Evolutionary conservation across 92 coral and sea anemone species (phyloP).

Genomic region (Meandrina meandrites): DNA sequence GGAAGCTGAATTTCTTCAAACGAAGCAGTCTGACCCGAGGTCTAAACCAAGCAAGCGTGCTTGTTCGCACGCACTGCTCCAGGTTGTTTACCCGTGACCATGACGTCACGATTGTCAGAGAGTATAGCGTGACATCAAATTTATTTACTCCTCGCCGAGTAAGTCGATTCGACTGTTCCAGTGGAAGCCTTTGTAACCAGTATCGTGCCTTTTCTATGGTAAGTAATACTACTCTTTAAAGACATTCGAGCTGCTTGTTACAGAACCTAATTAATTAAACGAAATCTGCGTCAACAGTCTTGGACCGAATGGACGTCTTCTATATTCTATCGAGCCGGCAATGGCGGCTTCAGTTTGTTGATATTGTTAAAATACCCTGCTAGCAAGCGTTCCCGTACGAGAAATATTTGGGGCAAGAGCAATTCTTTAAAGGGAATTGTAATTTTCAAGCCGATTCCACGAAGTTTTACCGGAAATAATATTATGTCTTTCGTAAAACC

Average conservation of each 20-base stretch:
- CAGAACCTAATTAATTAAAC: background rate
- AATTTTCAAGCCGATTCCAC: no score
- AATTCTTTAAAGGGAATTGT: no score
- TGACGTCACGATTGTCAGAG: background rate
- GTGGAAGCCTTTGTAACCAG: background rate
- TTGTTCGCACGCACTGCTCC: background rate
- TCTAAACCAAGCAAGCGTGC: slow-evolving; percentile 1
- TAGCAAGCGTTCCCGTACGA: no score
- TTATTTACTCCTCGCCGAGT: background rate
- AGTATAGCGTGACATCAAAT: slow-evolving; percentile 1
- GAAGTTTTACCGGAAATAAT: no score
- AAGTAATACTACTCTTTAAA: background rate
- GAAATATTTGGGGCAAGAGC: no score
- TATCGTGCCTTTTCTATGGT: background rate
- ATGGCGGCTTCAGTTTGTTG: background rate
- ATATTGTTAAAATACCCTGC: no score
- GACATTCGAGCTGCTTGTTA: background rate
- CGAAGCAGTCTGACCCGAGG: background rate
- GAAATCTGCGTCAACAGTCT: background rate
- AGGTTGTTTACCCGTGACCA: background rate
- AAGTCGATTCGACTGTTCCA: background rate
- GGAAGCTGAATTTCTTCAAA: slow-evolving; percentile 3
- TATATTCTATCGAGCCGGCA: background rate
- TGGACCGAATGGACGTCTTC: background rate
- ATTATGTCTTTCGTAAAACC: no score